Percentiles rank a stretch among this genome's conserved stretches.
phyloP scores from a whole-genome alignment of 2,888 invertebrate species.

The Gerris lacustris region DNA sequence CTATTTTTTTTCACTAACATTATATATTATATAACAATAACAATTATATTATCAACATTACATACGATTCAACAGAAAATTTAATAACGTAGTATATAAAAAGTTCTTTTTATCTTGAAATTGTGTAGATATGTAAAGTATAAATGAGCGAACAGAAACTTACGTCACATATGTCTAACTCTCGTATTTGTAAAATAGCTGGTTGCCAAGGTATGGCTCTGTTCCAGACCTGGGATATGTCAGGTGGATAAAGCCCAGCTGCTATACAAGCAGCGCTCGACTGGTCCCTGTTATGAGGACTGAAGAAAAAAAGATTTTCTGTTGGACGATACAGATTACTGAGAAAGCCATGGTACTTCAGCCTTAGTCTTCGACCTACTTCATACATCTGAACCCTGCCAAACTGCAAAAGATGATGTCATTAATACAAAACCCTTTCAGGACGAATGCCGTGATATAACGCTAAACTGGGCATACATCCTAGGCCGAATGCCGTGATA shows the following conservation, averaged over 20 bases:
- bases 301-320: neutral
- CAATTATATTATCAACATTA: no score
- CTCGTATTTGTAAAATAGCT: neutral
- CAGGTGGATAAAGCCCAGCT: slow-evolving; percentile 1
- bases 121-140: no score
- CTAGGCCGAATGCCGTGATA: no score
- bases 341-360: neutral
- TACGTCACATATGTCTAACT: neutral
- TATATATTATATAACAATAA: no score
- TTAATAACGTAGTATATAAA: no score
- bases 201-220: neutral
- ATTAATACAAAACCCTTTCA: neutral
- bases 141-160: neutral
- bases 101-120: no score
- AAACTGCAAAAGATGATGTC: neutral
- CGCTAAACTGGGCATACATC: no score
- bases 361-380: neutral
- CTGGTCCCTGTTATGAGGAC: neutral
- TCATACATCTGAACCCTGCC: neutral
- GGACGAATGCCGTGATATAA: neutral
- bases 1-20: no score
- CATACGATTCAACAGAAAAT: no score
- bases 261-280: neutral
- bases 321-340: neutral
- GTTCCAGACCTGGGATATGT: neutral